phyloP scores from a whole-genome alignment of 2,888 invertebrate species.

The Bembecia ichneumoniformis region DNA sequence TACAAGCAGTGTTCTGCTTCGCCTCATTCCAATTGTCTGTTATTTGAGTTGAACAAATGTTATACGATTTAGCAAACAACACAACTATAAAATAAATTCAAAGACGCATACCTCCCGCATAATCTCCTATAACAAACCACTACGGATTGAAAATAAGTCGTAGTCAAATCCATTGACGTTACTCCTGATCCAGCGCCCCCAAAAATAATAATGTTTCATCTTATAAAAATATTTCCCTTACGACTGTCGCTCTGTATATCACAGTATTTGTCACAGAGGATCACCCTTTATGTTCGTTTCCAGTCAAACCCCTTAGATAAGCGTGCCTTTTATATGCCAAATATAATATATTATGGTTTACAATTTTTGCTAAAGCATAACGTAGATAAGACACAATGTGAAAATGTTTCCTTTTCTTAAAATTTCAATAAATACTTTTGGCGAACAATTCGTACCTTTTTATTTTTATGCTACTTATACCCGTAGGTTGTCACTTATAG shows the following conservation, averaged over 20 bases:
- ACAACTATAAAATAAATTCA: background rate
- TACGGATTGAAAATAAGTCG: slow-evolving; percentile 24
- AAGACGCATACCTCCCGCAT: background rate
- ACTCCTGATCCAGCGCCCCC: slow-evolving; percentile 65
- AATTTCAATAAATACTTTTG: too few species aligned
- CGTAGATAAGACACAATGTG: slow-evolving; percentile 29
- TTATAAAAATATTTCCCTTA: slow-evolving; percentile 72
- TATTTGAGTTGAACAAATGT: background rate
- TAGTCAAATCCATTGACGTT: slow-evolving; percentile 54
- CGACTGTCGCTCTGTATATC: slow-evolving; percentile 71
- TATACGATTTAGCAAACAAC: background rate
- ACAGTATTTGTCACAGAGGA: slow-evolving; percentile 73
- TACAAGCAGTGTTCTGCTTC: slow-evolving; percentile 28
- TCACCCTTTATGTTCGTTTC: slow-evolving; percentile 73
- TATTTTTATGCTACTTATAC: too few species aligned
- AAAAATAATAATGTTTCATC: slow-evolving; percentile 73
- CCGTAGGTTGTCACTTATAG: too few species aligned
- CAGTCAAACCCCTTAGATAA: slow-evolving; percentile 74
- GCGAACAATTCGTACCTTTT: too few species aligned
- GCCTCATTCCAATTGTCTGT: slow-evolving; percentile 39
- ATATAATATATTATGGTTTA: slow-evolving; percentile 73
- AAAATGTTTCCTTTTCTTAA: too few species aligned
- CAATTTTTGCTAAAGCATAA: slow-evolving; percentile 46
- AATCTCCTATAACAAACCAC: slow-evolving; percentile 16
- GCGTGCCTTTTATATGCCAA: slow-evolving; percentile 73